Evolutionary conservation across 2,888 invertebrate species (phyloP), one percentile per base, ranked within the genome.

Genomic region (Nemurella pictetii): DNA sequence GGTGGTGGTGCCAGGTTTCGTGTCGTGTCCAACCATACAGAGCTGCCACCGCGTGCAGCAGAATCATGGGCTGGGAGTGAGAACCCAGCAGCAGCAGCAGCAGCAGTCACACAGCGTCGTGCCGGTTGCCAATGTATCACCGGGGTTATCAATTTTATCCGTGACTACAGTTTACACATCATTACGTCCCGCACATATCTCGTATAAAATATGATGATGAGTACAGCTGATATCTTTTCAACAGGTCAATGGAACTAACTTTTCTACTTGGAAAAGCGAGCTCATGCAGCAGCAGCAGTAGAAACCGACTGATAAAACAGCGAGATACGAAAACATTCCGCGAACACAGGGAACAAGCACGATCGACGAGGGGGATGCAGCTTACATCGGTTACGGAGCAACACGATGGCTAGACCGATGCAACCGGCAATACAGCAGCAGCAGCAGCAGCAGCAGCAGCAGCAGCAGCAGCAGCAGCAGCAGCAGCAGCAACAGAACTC

Each of bases 131-230:
- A 28, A 28, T 28, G 28, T 26, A 27, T 75, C 28, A 75, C 28
- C 25, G 75, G 75, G 75, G 75, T 75, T 28, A 75, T 75, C 75
- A 75, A 26, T 75, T 5, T 27, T 28, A 28, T 26, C 28, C 75
- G 75, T 75, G 75, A 75, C 75, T 75, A 27, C 55, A 55, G 55
- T 55, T 55, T 55, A 55, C 55, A 55, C 55, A 55, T 55, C 55
- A 55, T 55, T 55, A 55, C 55, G 9, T 55, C 20, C 9, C 55
- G 20, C 55, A 55, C 55, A 55, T 55, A 55, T 55, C 55, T 55
- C 9, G 15, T 55, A 55, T 55, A 55, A 55, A 55, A 55, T 55
- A 55, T 55, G 55, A 55, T 55, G 55, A 55, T 55, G 55, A 55
- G 55, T 2, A 55, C 55, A 55, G 55, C 55, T 55, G 55, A 55